These are phyloP conservation scores for Galeruca laticollis DNA, from an alignment of 2,888 invertebrate genomes.

Conservation along the genomic window DNA sequence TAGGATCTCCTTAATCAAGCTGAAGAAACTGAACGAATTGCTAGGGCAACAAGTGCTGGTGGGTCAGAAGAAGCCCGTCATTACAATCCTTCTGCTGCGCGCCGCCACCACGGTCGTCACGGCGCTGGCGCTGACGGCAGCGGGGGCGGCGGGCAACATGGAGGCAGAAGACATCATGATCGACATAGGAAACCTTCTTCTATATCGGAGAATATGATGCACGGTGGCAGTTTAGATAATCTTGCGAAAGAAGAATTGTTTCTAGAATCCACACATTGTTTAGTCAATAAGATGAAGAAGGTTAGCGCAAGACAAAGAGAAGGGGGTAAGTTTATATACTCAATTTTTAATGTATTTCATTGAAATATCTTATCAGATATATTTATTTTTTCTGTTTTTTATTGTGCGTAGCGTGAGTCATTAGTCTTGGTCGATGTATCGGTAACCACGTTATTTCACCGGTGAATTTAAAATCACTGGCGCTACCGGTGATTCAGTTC, in stretches of 20 bases:
- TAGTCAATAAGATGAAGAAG: constrained; percentile 58
- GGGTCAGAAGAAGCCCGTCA: constrained; percentile 66
- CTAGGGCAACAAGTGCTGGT: constrained; percentile 69
- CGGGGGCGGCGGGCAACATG: constrained; percentile 57
- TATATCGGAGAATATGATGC: constrained; percentile 69
- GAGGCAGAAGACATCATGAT: constrained; percentile 61
- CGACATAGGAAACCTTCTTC: constrained; percentile 62
- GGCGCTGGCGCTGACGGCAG: constrained; percentile 61
- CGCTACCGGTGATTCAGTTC: too few relatives aligned
- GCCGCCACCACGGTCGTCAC: constrained; percentile 59
- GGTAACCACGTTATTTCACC: too few relatives aligned
- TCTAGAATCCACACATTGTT: constrained; percentile 55
- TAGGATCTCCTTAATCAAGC: constrained; percentile 83
- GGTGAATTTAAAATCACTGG: too few relatives aligned
- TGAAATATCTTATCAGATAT: too few relatives aligned
- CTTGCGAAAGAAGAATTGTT: constrained; percentile 68
- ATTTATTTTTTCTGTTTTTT: too few relatives aligned
- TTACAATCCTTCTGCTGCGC: constrained; percentile 65
- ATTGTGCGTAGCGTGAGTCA: too few relatives aligned
- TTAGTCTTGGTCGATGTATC: too few relatives aligned
- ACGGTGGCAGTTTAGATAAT: constrained; percentile 72
- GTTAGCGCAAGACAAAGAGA: constrained; percentile 71
- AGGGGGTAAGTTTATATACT: constrained; percentile 68
- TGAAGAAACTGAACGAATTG: constrained; percentile 79
- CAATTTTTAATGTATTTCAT: background rate